These are phyloP conservation scores for Sylvilagus floridanus DNA, from an alignment of 2,797 vertebrate species.

Conservation along the genomic window DNA sequence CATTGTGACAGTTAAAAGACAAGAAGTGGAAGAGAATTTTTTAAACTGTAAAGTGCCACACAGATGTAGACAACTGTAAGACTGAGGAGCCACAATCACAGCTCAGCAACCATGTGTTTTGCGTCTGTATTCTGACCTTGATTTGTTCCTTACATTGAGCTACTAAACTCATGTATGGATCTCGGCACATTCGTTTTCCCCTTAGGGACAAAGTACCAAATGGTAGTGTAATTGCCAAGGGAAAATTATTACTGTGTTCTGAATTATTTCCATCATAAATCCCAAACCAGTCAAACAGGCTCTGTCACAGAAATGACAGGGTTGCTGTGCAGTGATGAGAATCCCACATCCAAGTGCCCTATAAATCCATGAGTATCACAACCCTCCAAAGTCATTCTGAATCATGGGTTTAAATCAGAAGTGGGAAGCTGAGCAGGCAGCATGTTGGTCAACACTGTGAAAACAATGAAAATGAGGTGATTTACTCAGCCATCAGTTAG, in stretches of 20 bases:
- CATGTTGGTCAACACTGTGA: slow-evolving; percentile 74
- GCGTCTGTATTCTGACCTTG: slow-evolving; percentile 87
- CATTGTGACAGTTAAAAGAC: not conserved
- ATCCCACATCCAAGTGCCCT: slow-evolving; percentile 79
- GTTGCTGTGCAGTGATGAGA: slow-evolving; percentile 81
- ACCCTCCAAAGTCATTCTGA: slow-evolving; percentile 85
- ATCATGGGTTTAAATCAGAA: slow-evolving; percentile 87
- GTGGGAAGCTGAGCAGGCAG: slow-evolving; percentile 81
- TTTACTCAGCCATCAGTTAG: slow-evolving; percentile 81
- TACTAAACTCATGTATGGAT: slow-evolving; percentile 87
- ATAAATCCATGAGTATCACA: slow-evolving; percentile 85
- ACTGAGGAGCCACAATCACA: slow-evolving; percentile 69
- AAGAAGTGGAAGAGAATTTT: not conserved
- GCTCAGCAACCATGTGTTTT: slow-evolving; percentile 61
- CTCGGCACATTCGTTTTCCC: slow-evolving; percentile 88
- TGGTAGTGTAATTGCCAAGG: slow-evolving; percentile 90
- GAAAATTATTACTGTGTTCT: slow-evolving; percentile 90
- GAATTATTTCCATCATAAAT: slow-evolving; percentile 91
- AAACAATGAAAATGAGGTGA: slow-evolving; percentile 84
- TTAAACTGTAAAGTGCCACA: not conserved
- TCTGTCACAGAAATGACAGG: slow-evolving; percentile 86
- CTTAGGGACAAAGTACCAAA: slow-evolving; percentile 90
- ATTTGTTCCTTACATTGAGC: slow-evolving; percentile 85
- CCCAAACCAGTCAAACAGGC: slow-evolving; percentile 86
- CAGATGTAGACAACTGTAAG: slow-evolving; percentile 50